Evolutionary conservation across 30 jellyfish, hydroid and myxozoan genomes (phyloP).

Genomic region (Phacellophora camtschatica): DNA sequence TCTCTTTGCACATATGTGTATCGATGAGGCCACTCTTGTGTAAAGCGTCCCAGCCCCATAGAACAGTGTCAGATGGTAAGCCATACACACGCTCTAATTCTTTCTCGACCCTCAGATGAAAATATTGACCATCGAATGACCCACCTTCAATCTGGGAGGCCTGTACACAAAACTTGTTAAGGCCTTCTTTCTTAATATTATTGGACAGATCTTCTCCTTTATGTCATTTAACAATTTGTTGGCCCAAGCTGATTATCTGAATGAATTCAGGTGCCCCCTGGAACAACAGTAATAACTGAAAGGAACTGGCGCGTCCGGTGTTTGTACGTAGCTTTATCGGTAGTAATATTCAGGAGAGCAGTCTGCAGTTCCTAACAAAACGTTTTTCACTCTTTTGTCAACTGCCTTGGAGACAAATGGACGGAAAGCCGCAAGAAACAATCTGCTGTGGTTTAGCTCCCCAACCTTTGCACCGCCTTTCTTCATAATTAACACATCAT

Average conservation of each 20-base stretch:
- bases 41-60: neutral
- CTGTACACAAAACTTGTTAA: neutral
- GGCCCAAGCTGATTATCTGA: neutral
- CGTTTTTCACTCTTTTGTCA: neutral
- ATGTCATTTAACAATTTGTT: neutral
- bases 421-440: neutral
- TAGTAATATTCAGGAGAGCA: neutral
- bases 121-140: neutral
- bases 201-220: neutral
- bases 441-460: neutral
- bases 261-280: neutral
- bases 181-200: neutral
- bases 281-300: constrained; percentile 5
- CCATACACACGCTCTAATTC: neutral
- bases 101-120: neutral
- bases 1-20: no score
- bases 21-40: constrained; percentile 1
- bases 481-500: neutral
- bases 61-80: constrained; percentile 2
- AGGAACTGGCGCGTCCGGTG: constrained; percentile 16
- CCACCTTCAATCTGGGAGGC: constrained; percentile 22
- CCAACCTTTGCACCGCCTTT: neutral
- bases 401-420: constrained; percentile 3
- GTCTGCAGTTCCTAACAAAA: neutral
- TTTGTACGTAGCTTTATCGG: constrained; percentile 2